These are phyloP conservation scores for Amaurobius ferox DNA, from an alignment of 2,888 invertebrate species.

Conservation along the genomic window DNA sequence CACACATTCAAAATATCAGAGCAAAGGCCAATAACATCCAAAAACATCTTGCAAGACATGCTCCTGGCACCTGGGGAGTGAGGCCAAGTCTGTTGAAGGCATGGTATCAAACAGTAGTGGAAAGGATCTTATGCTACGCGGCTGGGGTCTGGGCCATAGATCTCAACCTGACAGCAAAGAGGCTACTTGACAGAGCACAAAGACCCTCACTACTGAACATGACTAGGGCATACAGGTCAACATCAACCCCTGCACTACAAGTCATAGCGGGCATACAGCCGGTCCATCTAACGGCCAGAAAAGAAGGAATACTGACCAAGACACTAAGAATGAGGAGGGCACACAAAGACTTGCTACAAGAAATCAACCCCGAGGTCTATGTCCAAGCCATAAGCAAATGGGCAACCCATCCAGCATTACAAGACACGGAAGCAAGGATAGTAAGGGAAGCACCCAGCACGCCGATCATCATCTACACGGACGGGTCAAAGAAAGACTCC, in stretches of 20 bases:
- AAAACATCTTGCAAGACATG: background rate
- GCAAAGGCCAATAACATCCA: too few relatives aligned
- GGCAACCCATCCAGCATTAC: too few relatives aligned
- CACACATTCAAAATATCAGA: too few relatives aligned
- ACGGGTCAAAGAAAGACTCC: background rate
- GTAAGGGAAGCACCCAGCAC: background rate
- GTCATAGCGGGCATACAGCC: background rate
- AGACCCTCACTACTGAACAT: background rate
- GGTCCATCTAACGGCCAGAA: background rate
- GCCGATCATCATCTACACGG: too few relatives aligned
- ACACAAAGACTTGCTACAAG: too few relatives aligned
- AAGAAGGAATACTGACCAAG: too few relatives aligned
- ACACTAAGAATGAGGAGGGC: too few relatives aligned
- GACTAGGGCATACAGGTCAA: background rate
- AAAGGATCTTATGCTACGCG: background rate
- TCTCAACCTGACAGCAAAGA: background rate
- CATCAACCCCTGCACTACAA: background rate
- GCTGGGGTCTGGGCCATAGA: background rate
- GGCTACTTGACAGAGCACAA: background rate
- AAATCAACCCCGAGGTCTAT: too few relatives aligned
- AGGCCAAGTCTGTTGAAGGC: background rate
- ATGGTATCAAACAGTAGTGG: background rate
- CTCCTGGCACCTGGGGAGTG: background rate
- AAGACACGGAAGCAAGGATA: background rate
- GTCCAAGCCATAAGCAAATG: too few relatives aligned